phyloP scores from a whole-genome alignment of 2,113 vertebrate species.

The Ceyx margarethae region DNA sequence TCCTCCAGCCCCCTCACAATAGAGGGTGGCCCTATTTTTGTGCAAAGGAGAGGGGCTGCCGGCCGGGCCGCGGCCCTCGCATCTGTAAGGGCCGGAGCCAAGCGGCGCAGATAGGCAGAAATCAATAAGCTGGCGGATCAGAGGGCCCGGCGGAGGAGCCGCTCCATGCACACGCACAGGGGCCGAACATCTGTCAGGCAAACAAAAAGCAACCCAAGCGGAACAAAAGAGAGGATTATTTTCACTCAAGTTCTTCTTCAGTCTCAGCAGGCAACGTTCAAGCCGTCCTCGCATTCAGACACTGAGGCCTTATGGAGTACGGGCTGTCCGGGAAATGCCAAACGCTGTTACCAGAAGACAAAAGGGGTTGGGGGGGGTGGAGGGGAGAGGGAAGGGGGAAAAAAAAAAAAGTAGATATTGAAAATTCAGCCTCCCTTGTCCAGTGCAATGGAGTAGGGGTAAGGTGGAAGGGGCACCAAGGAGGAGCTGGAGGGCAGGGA shows the following conservation, averaged over 20 bases:
- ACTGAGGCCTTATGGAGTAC: slow-evolving; percentile 57
- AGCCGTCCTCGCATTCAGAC: slow-evolving; percentile 65
- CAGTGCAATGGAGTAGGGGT: not conserved
- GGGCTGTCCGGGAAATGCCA: slow-evolving; percentile 64
- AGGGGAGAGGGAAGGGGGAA: no score
- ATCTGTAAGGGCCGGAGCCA: slow-evolving; percentile 50
- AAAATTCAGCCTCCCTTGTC: slow-evolving; percentile 34
- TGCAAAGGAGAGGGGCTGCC: slow-evolving; percentile 31
- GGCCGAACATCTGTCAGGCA: slow-evolving; percentile 77
- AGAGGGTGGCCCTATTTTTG: slow-evolving; percentile 38
- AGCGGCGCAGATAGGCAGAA: slow-evolving; percentile 46
- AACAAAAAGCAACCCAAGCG: slow-evolving; percentile 69
- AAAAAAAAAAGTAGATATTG: slow-evolving; percentile 18
- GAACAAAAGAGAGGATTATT: slow-evolving; percentile 78
- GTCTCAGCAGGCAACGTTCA: slow-evolving; percentile 74
- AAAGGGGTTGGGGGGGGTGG: not conserved
- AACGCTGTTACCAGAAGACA: slow-evolving; percentile 58
- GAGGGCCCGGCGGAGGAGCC: slow-evolving; percentile 55
- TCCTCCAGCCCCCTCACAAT: not conserved
- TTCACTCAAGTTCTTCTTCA: slow-evolving; percentile 75
- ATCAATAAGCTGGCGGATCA: slow-evolving; percentile 67
- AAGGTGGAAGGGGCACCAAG: not conserved
- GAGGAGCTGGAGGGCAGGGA: not conserved
- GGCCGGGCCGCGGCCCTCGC: not conserved
- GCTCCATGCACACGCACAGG: slow-evolving; percentile 48